Conservation (phyloP, 1,140 invertebrate species). For the Lepidotrigona ventralis region DNA sequence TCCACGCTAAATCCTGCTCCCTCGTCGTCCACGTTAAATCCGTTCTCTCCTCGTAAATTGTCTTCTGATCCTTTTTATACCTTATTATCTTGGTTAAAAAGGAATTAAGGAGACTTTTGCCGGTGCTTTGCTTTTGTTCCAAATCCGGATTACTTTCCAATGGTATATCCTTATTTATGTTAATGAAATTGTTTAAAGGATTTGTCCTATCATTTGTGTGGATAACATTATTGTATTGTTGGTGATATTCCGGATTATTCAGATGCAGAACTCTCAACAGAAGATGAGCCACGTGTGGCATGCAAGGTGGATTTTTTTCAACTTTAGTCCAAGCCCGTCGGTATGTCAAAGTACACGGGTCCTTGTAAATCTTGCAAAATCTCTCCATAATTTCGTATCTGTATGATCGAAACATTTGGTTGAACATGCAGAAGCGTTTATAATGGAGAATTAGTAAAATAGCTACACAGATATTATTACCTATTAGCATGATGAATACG, state of each 20-base stretch:
- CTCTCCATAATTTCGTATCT: conserved; percentile 79
- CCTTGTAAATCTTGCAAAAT: conserved; percentile 77
- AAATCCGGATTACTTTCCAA: background rate
- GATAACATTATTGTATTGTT: background rate
- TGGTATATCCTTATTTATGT: background rate
- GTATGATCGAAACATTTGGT: background rate
- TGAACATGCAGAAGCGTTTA: background rate
- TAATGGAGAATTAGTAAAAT: background rate
- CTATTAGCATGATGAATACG: conserved; percentile 79
- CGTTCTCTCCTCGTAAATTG: background rate
- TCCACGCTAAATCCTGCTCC: conserved; percentile 55
- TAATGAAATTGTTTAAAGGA: background rate
- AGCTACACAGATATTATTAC: conserved; percentile 6
- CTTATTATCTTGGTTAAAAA: conserved; percentile 51
- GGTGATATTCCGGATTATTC: background rate
- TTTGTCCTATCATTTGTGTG: background rate
- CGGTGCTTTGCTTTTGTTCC: conserved; percentile 14
- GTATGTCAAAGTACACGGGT: conserved; percentile 70
- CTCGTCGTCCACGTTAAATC: conserved; percentile 42
- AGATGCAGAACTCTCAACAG: conserved; percentile 72
- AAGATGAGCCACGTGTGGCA: conserved; percentile 80
- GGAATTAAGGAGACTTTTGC: conserved; percentile 50
- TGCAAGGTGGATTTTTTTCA: conserved; percentile 68
- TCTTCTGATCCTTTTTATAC: background rate
- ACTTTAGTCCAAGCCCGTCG: conserved; percentile 73